Conservation (phyloP, 2,113 vertebrate species). For the Platanista minor region DNA sequence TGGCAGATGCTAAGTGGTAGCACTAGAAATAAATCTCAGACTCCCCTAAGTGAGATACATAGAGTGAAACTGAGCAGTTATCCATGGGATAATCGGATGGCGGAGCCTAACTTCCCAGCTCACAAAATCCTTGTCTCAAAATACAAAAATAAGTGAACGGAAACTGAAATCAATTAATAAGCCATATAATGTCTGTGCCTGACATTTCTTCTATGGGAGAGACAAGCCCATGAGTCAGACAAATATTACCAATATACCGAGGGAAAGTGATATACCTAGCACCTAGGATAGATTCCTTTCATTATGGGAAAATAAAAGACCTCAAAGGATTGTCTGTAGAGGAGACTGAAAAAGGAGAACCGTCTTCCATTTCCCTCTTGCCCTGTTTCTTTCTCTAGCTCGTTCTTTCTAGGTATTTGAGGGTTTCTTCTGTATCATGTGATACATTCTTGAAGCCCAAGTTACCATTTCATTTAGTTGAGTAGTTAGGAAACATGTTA, state of each 20-base stretch:
- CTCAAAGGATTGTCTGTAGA: background rate
- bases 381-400: background rate
- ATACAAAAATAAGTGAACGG: background rate
- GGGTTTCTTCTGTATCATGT: background rate
- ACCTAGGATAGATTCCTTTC: background rate
- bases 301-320: background rate
- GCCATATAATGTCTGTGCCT: background rate
- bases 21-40: background rate
- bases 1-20: background rate
- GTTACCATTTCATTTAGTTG: background rate
- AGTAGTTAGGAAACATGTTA: constrained; percentile 9
- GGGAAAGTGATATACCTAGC: background rate
- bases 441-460: background rate
- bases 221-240: background rate
- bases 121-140: background rate
- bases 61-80: background rate
- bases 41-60: background rate
- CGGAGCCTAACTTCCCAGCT: background rate
- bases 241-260: background rate
- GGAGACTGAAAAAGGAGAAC: background rate
- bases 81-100: background rate
- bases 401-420: background rate
- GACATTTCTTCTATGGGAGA: background rate
- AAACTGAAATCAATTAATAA: background rate
- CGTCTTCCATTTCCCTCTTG: background rate